These are phyloP conservation scores for Scomberomorus guttatus DNA, from an alignment of 2,797 vertebrate species.

Conservation along the genomic window DNA sequence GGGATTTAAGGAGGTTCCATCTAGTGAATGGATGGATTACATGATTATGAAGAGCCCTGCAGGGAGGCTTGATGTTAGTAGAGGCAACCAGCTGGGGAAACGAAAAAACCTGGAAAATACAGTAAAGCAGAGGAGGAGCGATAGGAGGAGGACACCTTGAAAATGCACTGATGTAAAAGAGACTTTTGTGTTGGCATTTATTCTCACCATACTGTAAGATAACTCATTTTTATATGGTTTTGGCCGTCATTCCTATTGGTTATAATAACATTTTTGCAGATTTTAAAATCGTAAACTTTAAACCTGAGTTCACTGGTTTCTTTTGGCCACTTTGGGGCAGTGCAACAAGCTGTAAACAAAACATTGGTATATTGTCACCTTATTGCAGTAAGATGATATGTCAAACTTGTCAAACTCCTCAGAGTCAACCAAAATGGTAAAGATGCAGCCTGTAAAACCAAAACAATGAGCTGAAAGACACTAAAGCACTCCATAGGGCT, in stretches of 20 bases:
- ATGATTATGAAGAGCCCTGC: slow-evolving; percentile 69
- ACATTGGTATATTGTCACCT: neutral
- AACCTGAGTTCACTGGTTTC: no score
- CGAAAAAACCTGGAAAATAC: slow-evolving; percentile 22
- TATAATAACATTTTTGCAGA: neutral
- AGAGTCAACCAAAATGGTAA: no score
- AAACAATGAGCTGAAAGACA: neutral
- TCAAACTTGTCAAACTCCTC: neutral
- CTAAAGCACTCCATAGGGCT: neutral
- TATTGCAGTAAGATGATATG: neutral
- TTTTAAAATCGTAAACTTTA: slow-evolving; percentile 1
- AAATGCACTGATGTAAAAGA: slow-evolving; percentile 15
- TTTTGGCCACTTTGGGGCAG: no score
- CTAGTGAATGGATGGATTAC: slow-evolving; percentile 72
- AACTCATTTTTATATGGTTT: neutral
- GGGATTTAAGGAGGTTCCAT: slow-evolving; percentile 69
- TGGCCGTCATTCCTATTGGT: neutral
- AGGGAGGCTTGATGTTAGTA: slow-evolving; percentile 45
- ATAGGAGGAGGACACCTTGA: slow-evolving; percentile 34
- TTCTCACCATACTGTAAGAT: neutral
- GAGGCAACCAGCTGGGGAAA: slow-evolving; percentile 45
- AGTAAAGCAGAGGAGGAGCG: slow-evolving; percentile 14
- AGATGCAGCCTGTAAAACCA: no score
- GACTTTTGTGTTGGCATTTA: neutral
- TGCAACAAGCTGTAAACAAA: neutral